Evolutionary conservation across 2,888 invertebrate genomes (phyloP).

Genomic region (Caenorhabditis sp.): DNA sequence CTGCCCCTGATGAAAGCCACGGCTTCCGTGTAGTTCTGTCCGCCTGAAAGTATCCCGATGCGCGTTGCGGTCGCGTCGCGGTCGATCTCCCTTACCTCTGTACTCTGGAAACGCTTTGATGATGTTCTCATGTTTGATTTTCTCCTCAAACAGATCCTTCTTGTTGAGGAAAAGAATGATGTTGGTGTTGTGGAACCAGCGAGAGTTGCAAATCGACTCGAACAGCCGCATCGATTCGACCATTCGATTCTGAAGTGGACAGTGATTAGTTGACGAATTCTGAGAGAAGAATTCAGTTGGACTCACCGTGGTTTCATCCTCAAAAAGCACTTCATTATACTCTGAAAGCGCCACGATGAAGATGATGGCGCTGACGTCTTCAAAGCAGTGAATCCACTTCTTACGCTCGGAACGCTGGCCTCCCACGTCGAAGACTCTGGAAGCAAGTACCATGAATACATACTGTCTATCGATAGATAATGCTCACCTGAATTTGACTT

Average conservation of each 20-base stretch:
- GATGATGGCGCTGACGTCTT: slow-evolving; percentile 88
- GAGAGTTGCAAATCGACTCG: slow-evolving; percentile 81
- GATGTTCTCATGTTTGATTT: slow-evolving; percentile 75
- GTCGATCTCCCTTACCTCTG: too few species aligned
- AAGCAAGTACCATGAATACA: background rate
- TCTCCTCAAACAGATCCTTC: slow-evolving; percentile 81
- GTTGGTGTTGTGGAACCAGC: slow-evolving; percentile 82
- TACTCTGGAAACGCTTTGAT: slow-evolving; percentile 79
- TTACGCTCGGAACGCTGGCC: slow-evolving; percentile 80
- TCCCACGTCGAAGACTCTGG: slow-evolving; percentile 81
- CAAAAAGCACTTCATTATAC: slow-evolving; percentile 90
- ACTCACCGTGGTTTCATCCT: slow-evolving; percentile 98
- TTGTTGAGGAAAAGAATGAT: slow-evolving; percentile 82
- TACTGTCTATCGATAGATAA: too few species aligned
- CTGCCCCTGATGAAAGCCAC: slow-evolving; percentile 75
- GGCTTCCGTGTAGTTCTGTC: background rate
- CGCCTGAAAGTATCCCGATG: slow-evolving; percentile 57
- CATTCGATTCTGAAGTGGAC: slow-evolving; percentile 82
- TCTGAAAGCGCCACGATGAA: slow-evolving; percentile 99
- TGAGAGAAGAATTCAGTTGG: too few species aligned
- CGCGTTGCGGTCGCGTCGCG: too few species aligned
- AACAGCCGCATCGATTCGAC: slow-evolving; percentile 82
- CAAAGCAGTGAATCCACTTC: slow-evolving; percentile 82
- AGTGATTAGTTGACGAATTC: too few species aligned
- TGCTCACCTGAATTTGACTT: slow-evolving; percentile 68